These are phyloP conservation scores for Hermodice carunculata DNA, from an alignment of 2,888 invertebrate genomes.

Conservation along the genomic window DNA sequence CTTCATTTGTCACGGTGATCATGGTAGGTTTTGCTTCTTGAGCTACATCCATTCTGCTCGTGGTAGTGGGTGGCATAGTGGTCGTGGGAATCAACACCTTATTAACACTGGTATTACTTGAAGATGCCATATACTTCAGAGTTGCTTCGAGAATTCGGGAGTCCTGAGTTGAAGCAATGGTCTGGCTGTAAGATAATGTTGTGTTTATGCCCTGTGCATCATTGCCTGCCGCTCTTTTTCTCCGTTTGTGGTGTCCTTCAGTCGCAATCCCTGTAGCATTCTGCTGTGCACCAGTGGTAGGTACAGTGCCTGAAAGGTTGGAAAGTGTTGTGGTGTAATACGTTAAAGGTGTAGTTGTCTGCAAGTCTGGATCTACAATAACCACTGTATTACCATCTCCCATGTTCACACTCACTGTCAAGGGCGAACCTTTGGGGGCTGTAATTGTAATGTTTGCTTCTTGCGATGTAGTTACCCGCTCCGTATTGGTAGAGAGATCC, in stretches of 20 bases:
- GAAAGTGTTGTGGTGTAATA: conserved; percentile 16
- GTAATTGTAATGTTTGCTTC: conserved; percentile 46
- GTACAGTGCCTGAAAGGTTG: too few relatives aligned
- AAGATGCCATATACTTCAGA: too few relatives aligned
- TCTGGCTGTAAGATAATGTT: too few relatives aligned
- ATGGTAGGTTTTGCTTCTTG: background rate
- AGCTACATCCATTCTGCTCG: conserved; percentile 1
- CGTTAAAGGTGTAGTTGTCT: conserved; percentile 4
- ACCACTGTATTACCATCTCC: conserved; percentile 34
- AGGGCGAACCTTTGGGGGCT: conserved; percentile 51
- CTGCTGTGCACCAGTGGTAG: too few relatives aligned
- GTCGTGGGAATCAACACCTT: too few relatives aligned
- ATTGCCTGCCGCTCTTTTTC: too few relatives aligned
- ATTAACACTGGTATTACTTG: too few relatives aligned
- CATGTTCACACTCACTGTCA: conserved; percentile 28
- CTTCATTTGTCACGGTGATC: background rate
- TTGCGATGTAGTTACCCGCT: conserved; percentile 44
- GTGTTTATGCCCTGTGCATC: too few relatives aligned
- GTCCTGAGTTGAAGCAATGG: too few relatives aligned
- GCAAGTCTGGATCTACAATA: background rate
- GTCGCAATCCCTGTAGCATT: too few relatives aligned
- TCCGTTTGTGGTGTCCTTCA: too few relatives aligned
- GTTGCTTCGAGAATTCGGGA: too few relatives aligned
- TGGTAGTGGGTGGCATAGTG: background rate
- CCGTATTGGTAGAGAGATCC: conserved; percentile 49